Conservation (phyloP, 2,888 invertebrate genomes). For the Herminia tarsipennalis region DNA sequence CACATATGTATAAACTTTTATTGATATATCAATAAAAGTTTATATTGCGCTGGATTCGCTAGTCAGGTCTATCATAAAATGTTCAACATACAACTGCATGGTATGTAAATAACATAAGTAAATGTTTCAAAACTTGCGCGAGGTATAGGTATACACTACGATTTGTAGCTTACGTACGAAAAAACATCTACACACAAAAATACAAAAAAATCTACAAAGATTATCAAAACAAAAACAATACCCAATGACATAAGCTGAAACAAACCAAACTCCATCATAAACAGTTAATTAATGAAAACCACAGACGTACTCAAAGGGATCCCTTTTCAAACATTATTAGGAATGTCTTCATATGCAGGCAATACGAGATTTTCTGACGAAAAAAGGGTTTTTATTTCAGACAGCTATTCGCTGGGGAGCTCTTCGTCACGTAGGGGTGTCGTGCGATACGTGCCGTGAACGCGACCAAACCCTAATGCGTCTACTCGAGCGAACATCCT, state of each 20-base stretch:
- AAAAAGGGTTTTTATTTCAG: conserved; percentile 53
- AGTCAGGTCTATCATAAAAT: too few species aligned
- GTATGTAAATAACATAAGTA: too few species aligned
- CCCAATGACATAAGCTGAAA: too few species aligned
- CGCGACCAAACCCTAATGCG: conserved; percentile 43
- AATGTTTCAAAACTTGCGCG: too few species aligned
- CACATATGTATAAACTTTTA: too few species aligned
- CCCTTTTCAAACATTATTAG: conserved; percentile 41
- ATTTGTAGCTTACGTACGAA: too few species aligned
- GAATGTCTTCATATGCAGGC: conserved; percentile 48
- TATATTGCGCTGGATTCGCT: too few species aligned
- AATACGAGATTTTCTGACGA: conserved; percentile 48
- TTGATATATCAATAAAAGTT: too few species aligned
- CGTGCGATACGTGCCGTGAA: conserved; percentile 42
- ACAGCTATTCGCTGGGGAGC: conserved; percentile 51
- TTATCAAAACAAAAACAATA: too few species aligned
- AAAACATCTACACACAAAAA: not conserved
- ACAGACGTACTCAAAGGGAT: conserved; percentile 14
- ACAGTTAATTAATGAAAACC: conserved; percentile 16
- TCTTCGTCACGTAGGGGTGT: conserved; percentile 60
- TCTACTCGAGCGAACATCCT: conserved; percentile 42
- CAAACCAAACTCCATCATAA: conserved; percentile 3
- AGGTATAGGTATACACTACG: too few species aligned
- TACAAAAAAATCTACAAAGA: not conserved
- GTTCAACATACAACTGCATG: too few species aligned